Evolutionary conservation across 1,140 invertebrate species (phyloP).

Genomic region (Anthonomus grandis): DNA sequence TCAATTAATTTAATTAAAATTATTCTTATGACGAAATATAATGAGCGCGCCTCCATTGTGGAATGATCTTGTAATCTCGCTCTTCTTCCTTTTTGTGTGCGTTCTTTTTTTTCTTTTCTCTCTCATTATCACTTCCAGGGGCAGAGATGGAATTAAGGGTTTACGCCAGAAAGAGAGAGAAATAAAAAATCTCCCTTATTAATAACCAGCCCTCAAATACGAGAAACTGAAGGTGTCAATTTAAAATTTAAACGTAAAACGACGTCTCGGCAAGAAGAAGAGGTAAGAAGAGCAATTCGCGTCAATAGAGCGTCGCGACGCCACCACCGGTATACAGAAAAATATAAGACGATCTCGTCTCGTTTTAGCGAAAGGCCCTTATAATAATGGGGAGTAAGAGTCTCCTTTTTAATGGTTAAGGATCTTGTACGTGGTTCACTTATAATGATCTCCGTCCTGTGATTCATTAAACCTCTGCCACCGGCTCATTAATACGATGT

Average conservation of each 20-base stretch:
- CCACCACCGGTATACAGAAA: too few species aligned
- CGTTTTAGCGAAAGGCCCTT: not conserved
- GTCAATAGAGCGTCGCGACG: not conserved
- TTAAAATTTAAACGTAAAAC: not conserved
- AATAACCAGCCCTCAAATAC: not conserved
- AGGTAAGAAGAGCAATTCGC: not conserved
- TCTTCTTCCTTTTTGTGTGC: not conserved
- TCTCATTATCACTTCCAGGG: too few species aligned
- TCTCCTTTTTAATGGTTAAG: constrained; percentile 1
- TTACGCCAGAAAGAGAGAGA: not conserved
- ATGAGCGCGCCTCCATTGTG: not conserved
- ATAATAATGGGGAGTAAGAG: constrained; percentile 8
- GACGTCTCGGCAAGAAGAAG: not conserved
- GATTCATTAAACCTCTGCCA: too few species aligned
- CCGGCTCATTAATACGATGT: too few species aligned
- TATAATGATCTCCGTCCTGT: not conserved
- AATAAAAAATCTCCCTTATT: not conserved
- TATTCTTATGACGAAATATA: constrained; percentile 24
- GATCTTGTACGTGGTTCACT: not conserved
- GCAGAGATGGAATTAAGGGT: too few species aligned
- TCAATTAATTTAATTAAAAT: constrained; percentile 48
- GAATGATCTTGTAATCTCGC: not conserved
- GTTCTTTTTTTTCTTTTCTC: too few species aligned
- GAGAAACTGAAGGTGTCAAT: not conserved
- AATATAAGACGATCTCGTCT: constrained; percentile 5